These are phyloP conservation scores for Apistogramma diplotaenia DNA, from an alignment of 2,113 vertebrate species.

Conservation along the genomic window DNA sequence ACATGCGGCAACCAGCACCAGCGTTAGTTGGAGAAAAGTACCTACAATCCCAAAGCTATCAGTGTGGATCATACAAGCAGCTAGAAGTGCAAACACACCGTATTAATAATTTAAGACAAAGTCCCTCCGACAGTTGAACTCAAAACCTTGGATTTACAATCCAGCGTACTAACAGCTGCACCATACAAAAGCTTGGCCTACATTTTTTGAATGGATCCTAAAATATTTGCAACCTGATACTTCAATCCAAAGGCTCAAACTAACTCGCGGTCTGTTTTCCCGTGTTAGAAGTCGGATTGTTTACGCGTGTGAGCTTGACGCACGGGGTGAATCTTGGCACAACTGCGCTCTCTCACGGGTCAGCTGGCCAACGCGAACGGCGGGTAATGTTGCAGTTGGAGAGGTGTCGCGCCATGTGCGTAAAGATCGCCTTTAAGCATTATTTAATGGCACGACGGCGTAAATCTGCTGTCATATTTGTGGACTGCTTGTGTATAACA, in stretches of 20 bases:
- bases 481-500: background rate
- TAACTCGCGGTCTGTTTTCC: background rate
- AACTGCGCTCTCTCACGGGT: background rate
- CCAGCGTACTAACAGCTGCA: background rate
- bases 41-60: background rate
- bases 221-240: slow-evolving; percentile 1
- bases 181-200: background rate
- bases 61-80: background rate
- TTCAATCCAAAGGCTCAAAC: background rate
- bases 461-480: background rate
- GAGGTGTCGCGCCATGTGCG: background rate
- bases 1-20: background rate
- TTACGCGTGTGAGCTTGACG: background rate
- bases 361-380: background rate
- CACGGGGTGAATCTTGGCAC: background rate
- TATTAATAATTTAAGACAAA: background rate
- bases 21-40: background rate
- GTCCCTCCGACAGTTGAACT: background rate
- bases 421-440: background rate
- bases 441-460: background rate
- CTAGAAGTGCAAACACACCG: background rate
- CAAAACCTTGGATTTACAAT: background rate
- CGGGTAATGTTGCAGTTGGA: background rate
- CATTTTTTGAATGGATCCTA: background rate
- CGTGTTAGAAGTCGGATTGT: background rate